A percentile compares a stretch with the other conserved stretches of the same genome.
phyloP scores from a whole-genome alignment of 1,140 invertebrate species.

The Pseudomyrmex flavicornis region DNA sequence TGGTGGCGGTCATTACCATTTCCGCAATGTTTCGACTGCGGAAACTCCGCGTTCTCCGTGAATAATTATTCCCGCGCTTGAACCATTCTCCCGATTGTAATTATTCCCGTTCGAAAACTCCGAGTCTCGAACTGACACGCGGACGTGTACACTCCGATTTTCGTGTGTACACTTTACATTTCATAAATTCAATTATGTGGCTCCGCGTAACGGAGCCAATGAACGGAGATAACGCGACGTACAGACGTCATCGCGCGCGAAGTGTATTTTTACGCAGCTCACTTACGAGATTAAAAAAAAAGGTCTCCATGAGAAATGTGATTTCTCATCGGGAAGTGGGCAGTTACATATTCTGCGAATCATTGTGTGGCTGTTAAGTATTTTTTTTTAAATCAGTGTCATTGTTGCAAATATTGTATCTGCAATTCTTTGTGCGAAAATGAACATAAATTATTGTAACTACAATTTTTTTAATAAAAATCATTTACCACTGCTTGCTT shows the following conservation, averaged over 20 bases:
- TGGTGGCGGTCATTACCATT: slow-evolving; percentile 27
- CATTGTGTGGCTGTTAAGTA: too few relatives aligned
- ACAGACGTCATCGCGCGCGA: too few relatives aligned
- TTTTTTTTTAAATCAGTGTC: slow-evolving; percentile 1
- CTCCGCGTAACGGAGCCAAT: slow-evolving; percentile 16
- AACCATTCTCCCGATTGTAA: neutral
- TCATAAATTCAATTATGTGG: slow-evolving; percentile 17
- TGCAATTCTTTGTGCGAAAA: neutral
- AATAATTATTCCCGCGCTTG: neutral
- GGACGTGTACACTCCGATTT: neutral
- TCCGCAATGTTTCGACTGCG: slow-evolving; percentile 21
- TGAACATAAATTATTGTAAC: neutral
- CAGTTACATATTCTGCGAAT: neutral
- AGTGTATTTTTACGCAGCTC: slow-evolving; percentile 11
- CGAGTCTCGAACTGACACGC: neutral
- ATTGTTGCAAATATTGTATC: slow-evolving; percentile 9
- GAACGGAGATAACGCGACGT: slow-evolving; percentile 7
- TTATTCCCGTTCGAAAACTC: neutral
- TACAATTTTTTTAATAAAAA: neutral
- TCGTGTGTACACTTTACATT: neutral
- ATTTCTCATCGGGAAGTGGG: neutral
- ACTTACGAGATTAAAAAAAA: neutral
- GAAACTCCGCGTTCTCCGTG: neutral
- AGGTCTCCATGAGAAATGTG: neutral
- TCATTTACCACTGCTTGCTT: slow-evolving; percentile 68